Base-by-base conservation (phyloP, 2,888 invertebrate genomes). In the Kryphioiulus occultus region DNA sequence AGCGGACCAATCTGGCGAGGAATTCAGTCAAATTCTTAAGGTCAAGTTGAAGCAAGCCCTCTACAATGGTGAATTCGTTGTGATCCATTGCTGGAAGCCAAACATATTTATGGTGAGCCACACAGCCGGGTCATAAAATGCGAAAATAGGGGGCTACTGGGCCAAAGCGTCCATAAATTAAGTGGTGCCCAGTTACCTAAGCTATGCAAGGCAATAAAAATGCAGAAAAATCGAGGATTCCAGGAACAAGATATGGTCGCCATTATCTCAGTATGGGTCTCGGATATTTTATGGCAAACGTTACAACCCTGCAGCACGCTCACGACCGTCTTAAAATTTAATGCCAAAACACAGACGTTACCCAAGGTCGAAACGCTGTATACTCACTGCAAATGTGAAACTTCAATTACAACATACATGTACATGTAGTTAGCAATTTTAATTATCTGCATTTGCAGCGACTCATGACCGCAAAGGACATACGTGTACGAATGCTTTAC, bases 101-200 rank as follows among this genome's bases (percentile, higher is more conserved):
- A 9, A 12, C 68, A n/a, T 35, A 35, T 35, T 35, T 35, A 35
- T 53, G 9, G 68, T 7, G 68, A 2, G 10, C 59, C n/a, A n/a
- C 12, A 12, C 59, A 68, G 68, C 10, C 68, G n/a, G 68, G 68
- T 68, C 68, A 26, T 68, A 68, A 68, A 68, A 68, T 68, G 12
- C 68, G 26, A 68, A 68, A 68, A 68, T 68, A 68, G 68, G 68
- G 68, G 26, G 68, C 68, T 68, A 68, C 68, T 68, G 68, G 68
- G 68, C 68, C 68, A 68, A 68, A 68, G n/a, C 26, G 22, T 68
- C 68, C 68, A 68, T 68, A 68, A 68, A 68, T 68, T 68, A 68
- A 68, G 26, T 12, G 68, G 10, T 26, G 68, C 68, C 68, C n/a
- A 59, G 59, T 59, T 22, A 22, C 59, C 22, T 59, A 59, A 59